These are phyloP conservation scores for Agelas oroides DNA, from an alignment of 37 sponge, comb jelly and placozoan species.

Conservation along the genomic window DNA sequence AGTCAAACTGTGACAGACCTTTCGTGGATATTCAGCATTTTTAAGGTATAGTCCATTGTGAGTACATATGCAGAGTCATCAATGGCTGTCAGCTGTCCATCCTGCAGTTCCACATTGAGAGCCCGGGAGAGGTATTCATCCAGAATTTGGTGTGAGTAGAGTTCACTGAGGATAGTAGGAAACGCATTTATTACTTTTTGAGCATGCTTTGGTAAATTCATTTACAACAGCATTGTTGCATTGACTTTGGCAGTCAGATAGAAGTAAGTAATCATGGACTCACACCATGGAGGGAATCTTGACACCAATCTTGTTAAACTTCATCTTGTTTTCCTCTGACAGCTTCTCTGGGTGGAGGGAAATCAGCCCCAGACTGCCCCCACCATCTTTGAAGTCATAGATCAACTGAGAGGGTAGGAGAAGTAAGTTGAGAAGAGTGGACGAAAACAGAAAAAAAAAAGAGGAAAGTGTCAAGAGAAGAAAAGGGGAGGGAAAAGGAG, in stretches of 20 bases:
- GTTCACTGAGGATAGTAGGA: constrained; percentile 40
- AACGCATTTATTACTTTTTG: no score
- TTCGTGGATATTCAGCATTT: constrained; percentile 82
- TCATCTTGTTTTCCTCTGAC: constrained; percentile 28
- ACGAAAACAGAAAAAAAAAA: no score
- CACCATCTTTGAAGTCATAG: constrained; percentile 76
- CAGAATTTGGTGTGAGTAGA: constrained; percentile 59
- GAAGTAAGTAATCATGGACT: no score
- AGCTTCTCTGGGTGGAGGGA: constrained; percentile 74
- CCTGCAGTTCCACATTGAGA: constrained; percentile 59
- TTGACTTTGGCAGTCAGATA: no score
- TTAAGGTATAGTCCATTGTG: constrained; percentile 88
- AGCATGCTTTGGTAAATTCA: no score
- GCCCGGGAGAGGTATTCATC: constrained; percentile 77
- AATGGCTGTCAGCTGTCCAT: constrained; percentile 59
- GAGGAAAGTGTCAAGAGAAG: no score
- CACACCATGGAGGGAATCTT: constrained; percentile 63
- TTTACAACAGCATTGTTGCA: no score
- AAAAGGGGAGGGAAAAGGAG: no score
- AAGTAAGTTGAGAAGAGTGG: no score
- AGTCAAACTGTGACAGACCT: no score
- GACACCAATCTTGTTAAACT: constrained; percentile 66
- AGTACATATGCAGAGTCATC: constrained; percentile 91
- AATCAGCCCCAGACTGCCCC: constrained; percentile 67
- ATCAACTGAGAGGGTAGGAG: constrained; percentile 67